Evolutionary conservation across 2,888 invertebrate genomes (phyloP), one percentile per base, ranked within the genome.

Genomic region (Catocala sponsa): DNA sequence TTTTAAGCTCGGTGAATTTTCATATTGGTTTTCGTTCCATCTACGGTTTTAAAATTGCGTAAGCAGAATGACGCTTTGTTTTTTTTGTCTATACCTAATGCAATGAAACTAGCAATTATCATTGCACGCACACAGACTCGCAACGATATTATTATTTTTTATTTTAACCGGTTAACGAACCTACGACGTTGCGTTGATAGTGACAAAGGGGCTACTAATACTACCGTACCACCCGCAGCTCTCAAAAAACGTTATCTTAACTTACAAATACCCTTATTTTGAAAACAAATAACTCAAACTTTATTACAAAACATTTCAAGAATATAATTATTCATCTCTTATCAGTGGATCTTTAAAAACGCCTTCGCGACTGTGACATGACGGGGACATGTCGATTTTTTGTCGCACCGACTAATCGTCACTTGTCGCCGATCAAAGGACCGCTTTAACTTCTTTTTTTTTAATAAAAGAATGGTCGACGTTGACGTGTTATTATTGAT

Each of bases 301-400:
- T 68, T 59, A 77, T 78, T 78, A 73, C 68, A 73, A 68, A 60
- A 59, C 65, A 74, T 86, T 84, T 82, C 80, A 86, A 88, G 88
- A 90, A 89, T 91, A 73, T 67, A 76, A 76, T 76, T 88, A 90
- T 86, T 90, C 87, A 87, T 83, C 74, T 72, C 69, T 87, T 91
- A 91, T 91, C 91, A 74, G 63, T 33, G 61, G 74, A 90, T 91
- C 88, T 81, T 38, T 78, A 74, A 81, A 85, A 81, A 82, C 85
- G 83, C 82, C 84, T 82, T 81, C 70, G 79, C 74, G 78, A 76
- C 78, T 72, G 73, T 82, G 78, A 90, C 89, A 89, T 85, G 91
- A 91, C 92, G 86, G 77, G 83, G 88, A 91, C 92, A 90, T 83
- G 85, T 86, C 84, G 81, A 82, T 80, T 88, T 90, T 90, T 89